Percentiles rank a stretch among this genome's conserved stretches.
Evolutionary conservation across 2,113 vertebrate genomes (phyloP).

Genomic region (Etheostoma cragini): DNA sequence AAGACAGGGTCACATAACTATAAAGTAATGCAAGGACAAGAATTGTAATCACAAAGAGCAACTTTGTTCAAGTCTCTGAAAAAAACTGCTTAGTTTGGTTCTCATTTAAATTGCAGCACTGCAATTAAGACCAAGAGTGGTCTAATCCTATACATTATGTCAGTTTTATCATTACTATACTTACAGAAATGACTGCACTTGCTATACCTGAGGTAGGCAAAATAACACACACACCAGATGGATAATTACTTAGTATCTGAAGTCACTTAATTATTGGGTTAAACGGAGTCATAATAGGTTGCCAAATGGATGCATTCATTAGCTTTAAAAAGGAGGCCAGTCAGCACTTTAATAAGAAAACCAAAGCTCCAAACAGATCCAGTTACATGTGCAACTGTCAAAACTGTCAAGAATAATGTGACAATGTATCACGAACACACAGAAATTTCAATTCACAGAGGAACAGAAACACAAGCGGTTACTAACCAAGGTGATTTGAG

Average conservation of each 20-base stretch:
- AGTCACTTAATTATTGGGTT: conserved; percentile 6
- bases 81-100: neutral
- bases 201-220: neutral
- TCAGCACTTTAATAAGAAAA: conserved; percentile 12
- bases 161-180: conserved; percentile 9
- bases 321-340: conserved; percentile 7
- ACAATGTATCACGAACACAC: neutral
- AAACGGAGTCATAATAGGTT: neutral
- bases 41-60: neutral
- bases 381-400: neutral
- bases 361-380: neutral
- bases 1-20: neutral
- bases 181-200: neutral
- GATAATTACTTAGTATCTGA: neutral
- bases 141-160: neutral
- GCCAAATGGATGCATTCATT: neutral
- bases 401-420: neutral
- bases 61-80: neutral
- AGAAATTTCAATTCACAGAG: conserved; percentile 1
- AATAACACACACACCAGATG: neutral
- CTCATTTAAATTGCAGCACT: neutral
- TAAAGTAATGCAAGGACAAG: neutral
- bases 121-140: neutral
- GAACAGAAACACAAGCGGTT: conserved; percentile 28
- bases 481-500: neutral